Evolutionary conservation across 2,113 vertebrate species (phyloP).

Genomic region (Oophaga pumilio): DNA sequence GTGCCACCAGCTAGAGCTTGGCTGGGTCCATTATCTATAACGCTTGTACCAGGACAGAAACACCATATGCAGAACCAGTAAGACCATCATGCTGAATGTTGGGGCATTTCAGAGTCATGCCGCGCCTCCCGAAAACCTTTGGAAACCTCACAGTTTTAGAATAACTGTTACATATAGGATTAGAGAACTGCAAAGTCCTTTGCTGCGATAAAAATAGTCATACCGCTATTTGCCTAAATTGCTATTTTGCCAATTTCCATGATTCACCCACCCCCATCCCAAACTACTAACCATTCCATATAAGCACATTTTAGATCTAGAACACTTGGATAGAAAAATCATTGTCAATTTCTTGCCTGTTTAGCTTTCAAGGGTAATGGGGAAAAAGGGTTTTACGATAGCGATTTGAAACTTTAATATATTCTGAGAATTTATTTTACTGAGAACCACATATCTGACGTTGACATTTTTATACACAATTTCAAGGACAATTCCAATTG

Average conservation of each 20-base stretch:
- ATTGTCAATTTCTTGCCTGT: neutral
- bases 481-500: neutral
- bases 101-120: no score
- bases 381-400: neutral
- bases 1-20: no score
- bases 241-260: neutral
- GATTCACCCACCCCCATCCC: neutral
- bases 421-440: neutral
- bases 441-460: neutral
- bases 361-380: neutral
- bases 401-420: neutral
- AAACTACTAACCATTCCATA: neutral
- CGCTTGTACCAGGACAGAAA: no score
- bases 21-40: no score
- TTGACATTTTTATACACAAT: constrained; percentile 5
- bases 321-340: neutral
- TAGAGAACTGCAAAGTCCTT: no score
- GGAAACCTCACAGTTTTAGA: no score
- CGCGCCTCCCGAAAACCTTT: no score
- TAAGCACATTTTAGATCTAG: neutral
- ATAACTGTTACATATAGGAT: no score
- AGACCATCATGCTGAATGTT: no score
- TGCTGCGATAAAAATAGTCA: no score
- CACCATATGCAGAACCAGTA: no score
- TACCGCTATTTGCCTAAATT: no score